Base-by-base conservation (phyloP, 2,888 invertebrate genomes). In the Sphinx pinastri region DNA sequence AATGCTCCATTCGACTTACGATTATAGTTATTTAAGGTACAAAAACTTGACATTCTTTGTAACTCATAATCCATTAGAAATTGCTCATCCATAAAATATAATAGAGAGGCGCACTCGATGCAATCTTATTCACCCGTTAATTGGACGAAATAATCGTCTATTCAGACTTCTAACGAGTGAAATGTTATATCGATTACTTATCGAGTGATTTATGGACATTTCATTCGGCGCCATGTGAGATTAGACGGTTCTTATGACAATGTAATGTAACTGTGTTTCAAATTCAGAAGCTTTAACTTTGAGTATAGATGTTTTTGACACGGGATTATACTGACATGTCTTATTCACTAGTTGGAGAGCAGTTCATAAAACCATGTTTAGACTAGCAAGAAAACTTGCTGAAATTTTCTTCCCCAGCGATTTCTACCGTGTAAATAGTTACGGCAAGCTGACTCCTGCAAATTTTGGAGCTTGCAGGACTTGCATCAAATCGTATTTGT, bases 121-220 rank as follows among this genome's bases (percentile, higher is more conserved):
- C 47, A 12, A 13, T 63, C 47, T 13, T 49, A 63, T 19, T 63
- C 63, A 19, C 49, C 11, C n/a, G 63, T 47, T 63, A 63, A 63
- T 63, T 63, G 63, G 63, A 63, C 47, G 49, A 19, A 63, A 63
- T 63, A 63, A 63, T 54, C 45, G 31, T 54, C 51, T 19, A 49
- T 68, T 47, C 19, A 52, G 19, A 51, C 38, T 5, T 25, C 66
- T 52, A 54, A 38, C 67, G 51, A 67, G 52, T 51, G 51, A 51
- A 52, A 47, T 66, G 14, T 67, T 54, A 67, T 54, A 67, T 67
- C 67, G 67, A 67, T 67, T 67, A 67, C 67, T 67, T 67, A 67
- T 38, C 57, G 57, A 57, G 14, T 59, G 58, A 59, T 59, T 59
- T 59, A 59, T 59, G 31, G 25, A 31, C 8, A 59, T n/a, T 12